Conservation (phyloP, 2,797 vertebrate species). For the Knipowitschia caucasica region DNA sequence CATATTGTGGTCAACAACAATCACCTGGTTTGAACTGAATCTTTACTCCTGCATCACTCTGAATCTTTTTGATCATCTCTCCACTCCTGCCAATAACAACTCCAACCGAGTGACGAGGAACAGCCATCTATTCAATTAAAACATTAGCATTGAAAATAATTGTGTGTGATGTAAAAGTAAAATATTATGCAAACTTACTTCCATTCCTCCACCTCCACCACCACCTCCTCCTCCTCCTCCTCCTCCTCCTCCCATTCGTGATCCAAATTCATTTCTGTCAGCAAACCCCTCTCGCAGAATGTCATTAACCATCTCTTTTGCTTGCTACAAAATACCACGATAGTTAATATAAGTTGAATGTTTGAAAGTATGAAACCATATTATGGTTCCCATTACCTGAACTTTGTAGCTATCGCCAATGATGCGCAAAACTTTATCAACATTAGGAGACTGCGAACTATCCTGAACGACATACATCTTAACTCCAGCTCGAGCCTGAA, state of each 20-base stretch:
- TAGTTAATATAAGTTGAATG: neutral
- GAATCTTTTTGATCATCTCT: slow-evolving; percentile 98
- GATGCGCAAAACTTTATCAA: slow-evolving; percentile 92
- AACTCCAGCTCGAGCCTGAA: slow-evolving; percentile 89
- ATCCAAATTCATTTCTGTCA: slow-evolving; percentile 86
- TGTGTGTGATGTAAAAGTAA: neutral
- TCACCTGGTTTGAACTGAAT: slow-evolving; percentile 97
- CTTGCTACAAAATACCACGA: slow-evolving; percentile 78
- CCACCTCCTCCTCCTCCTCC: slow-evolving; percentile 17
- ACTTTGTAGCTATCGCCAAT: slow-evolving; percentile 96
- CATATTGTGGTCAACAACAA: neutral
- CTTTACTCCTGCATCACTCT: slow-evolving; percentile 91
- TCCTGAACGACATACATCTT: slow-evolving; percentile 98
- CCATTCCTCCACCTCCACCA: slow-evolving; percentile 56
- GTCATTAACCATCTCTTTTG: slow-evolving; percentile 94
- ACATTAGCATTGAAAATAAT: neutral
- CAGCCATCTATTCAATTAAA: slow-evolving; percentile 78
- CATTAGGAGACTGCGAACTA: slow-evolving; percentile 89
- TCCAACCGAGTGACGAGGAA: slow-evolving; percentile 91
- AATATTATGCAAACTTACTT: slow-evolving; percentile 48
- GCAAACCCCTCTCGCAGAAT: slow-evolving; percentile 88
- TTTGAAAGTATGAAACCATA: neutral
- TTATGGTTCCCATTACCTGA: slow-evolving; percentile 71
- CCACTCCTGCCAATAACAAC: slow-evolving; percentile 92
- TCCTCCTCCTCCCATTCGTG: slow-evolving; percentile 83